Evolutionary conservation across 37 sponge, comb jelly and placozoan species (phyloP), one percentile per base, ranked within the genome.

Genomic region (Ephydatia muelleri): DNA sequence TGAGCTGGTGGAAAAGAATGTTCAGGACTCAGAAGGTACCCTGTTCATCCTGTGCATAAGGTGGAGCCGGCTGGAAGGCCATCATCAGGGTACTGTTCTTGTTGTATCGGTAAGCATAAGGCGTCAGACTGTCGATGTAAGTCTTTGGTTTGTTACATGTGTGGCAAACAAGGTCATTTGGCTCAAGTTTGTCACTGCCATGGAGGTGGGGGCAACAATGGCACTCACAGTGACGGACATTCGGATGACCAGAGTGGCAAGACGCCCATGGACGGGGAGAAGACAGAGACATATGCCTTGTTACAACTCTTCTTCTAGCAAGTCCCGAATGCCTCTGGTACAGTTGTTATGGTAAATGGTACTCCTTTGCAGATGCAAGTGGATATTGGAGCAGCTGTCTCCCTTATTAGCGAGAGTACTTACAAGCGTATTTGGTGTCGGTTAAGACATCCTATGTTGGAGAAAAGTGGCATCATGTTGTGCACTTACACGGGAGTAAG

Each of bases 81-180:
- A 57, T 57, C 19, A 21, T 11, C 6, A 33, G 32, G 32, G 12
- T 14, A 16, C 32, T 71, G 72, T 71, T 71, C 13, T 21, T 13
- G 72, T 34, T 71, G 72, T 71, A 28, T 26, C 30, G 72, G 72
- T 14, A 71, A 71, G 72, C 72, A 71, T 71, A 30, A 71, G 32
- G 72, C 72, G 14, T 71, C 72, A 14, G 5, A 71, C 32, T 71
- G 72, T 33, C 30, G 32, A 12, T 71, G 30, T 71, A 71, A 71
- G 32, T 30, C 11, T 34, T 5, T 34, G 32, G 72, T 34, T 34
- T 71, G 72, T 33, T 33, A 71, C 32, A 34, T 21, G 32, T 71
- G 72, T 71, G 32, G 32, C 32, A 71, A 71, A 33, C 30, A 71
- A 71, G 72, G 72, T 34, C 72, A 71, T 71, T 5, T 71, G 30